Percentiles rank a stretch among this genome's conserved stretches.
These are phyloP conservation scores for Siderastrea radians DNA, from an alignment of 92 coral and sea anemone species.

Conservation along the genomic window DNA sequence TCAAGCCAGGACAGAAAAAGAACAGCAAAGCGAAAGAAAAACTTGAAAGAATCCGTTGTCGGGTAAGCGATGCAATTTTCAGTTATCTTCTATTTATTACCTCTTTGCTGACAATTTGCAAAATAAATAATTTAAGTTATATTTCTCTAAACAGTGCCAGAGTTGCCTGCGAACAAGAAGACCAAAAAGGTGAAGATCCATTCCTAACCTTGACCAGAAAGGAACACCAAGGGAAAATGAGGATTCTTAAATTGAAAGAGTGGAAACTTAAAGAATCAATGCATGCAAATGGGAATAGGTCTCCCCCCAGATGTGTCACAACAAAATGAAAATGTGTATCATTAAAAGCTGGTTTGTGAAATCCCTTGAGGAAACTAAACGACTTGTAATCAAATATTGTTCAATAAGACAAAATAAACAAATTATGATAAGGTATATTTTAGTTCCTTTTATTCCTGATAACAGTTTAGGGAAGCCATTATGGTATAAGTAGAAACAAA, in stretches of 20 bases:
- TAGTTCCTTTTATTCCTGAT: constrained; percentile 22
- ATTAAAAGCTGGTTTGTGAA: constrained; percentile 10
- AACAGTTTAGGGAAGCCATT: constrained; percentile 21
- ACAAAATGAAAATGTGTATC: constrained; percentile 19
- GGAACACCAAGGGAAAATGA: constrained; percentile 29
- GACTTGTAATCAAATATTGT: constrained; percentile 10
- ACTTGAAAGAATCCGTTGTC: constrained; percentile 16
- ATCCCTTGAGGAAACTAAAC: constrained; percentile 1
- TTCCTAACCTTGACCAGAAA: constrained; percentile 24
- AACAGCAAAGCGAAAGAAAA: constrained; percentile 28
- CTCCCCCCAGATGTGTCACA: constrained; percentile 26
- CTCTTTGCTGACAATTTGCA: constrained; percentile 11
- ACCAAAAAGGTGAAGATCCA: constrained; percentile 18
- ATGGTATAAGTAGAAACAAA: constrained; percentile 21
- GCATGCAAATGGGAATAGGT: constrained; percentile 26
- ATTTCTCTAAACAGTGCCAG: constrained; percentile 14
- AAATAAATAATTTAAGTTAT: constrained; percentile 1
- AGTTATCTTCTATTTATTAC: neutral
- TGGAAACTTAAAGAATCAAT: constrained; percentile 29
- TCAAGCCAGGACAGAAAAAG: constrained; percentile 6
- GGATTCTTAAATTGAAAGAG: constrained; percentile 21
- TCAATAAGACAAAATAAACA: constrained; percentile 16
- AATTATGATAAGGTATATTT: constrained; percentile 8
- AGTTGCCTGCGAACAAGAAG: constrained; percentile 1
- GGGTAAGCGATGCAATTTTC: constrained; percentile 5